Conservation (phyloP, 1,140 invertebrate genomes). For the Drosophila asahinai region DNA sequence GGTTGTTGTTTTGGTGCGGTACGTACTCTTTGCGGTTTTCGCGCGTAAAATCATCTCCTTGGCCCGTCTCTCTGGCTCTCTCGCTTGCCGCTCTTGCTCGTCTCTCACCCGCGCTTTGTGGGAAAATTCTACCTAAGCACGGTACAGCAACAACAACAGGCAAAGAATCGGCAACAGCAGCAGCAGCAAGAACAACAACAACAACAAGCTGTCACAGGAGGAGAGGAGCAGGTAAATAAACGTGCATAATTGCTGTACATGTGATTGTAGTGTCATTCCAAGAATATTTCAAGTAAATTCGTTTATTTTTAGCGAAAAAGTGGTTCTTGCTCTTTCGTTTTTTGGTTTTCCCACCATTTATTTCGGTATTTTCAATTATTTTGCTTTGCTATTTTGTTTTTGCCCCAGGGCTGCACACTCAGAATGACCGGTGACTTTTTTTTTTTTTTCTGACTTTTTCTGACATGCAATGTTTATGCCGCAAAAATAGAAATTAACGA, state of each 20-base stretch:
- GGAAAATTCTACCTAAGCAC: constrained; percentile 48
- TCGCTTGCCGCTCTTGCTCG: constrained; percentile 4
- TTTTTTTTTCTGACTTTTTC: not conserved
- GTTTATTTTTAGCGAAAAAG: constrained; percentile 70
- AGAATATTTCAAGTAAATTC: constrained; percentile 56
- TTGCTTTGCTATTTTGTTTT: constrained; percentile 40
- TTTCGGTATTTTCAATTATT: constrained; percentile 76
- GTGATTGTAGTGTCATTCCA: constrained; percentile 51
- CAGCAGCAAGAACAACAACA: constrained; percentile 5
- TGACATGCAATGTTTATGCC: constrained; percentile 28
- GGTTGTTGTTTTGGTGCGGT: constrained; percentile 62
- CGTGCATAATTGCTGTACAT: constrained; percentile 48
- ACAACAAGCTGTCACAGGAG: constrained; percentile 12
- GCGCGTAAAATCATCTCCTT: constrained; percentile 67
- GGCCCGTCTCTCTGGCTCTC: constrained; percentile 11
- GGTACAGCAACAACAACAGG: constrained; percentile 32
- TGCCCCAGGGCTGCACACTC: constrained; percentile 63
- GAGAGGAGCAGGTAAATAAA: constrained; percentile 53
- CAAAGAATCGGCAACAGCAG: constrained; percentile 9
- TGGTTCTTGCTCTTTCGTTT: constrained; percentile 46
- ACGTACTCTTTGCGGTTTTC: constrained; percentile 60
- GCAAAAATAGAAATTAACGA: constrained; percentile 2
- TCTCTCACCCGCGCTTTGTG: constrained; percentile 22
- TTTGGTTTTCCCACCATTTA: constrained; percentile 62
- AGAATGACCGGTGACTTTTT: constrained; percentile 48